Conservation (phyloP, 2,888 invertebrate species). For the Calameuta idolon region DNA sequence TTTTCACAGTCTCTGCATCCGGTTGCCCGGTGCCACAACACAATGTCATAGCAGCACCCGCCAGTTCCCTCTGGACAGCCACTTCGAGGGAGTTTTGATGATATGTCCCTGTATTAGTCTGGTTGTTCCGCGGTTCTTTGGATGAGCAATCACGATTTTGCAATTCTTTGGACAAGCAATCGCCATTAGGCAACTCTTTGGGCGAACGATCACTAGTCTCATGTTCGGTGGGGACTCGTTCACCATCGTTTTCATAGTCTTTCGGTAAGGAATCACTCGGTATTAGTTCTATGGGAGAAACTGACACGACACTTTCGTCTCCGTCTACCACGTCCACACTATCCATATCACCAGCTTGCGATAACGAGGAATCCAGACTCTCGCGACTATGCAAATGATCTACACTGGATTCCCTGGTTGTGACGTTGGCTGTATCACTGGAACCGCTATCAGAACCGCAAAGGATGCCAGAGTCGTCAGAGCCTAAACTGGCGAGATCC, state of each 20-base stretch:
- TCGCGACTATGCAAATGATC: conserved; percentile 76
- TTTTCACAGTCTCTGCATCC: conserved; percentile 42
- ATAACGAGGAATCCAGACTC: conserved; percentile 79
- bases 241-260: conserved; percentile 44
- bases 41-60: conserved; percentile 61
- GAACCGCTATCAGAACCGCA: conserved; percentile 73
- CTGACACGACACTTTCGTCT: conserved; percentile 61
- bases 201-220: conserved; percentile 19
- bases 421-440: conserved; percentile 64
- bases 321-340: conserved; percentile 59
- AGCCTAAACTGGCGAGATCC: conserved; percentile 75
- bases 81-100: conserved; percentile 40
- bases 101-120: conserved; percentile 25
- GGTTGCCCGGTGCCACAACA: conserved; percentile 61
- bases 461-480: conserved; percentile 84
- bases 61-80: conserved; percentile 54
- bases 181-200: conserved; percentile 32
- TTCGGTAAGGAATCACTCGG: conserved; percentile 61
- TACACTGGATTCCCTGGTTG: conserved; percentile 68
- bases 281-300: conserved; percentile 48
- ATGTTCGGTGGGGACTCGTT: conserved; percentile 19
- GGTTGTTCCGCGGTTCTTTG: conserved; percentile 39
- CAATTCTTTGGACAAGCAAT: conserved; percentile 31
- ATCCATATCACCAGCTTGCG: conserved; percentile 64
- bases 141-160: conserved; percentile 37